Evolutionary conservation across 2,113 vertebrate species (phyloP).

Genomic region (Emberiza fucata): DNA sequence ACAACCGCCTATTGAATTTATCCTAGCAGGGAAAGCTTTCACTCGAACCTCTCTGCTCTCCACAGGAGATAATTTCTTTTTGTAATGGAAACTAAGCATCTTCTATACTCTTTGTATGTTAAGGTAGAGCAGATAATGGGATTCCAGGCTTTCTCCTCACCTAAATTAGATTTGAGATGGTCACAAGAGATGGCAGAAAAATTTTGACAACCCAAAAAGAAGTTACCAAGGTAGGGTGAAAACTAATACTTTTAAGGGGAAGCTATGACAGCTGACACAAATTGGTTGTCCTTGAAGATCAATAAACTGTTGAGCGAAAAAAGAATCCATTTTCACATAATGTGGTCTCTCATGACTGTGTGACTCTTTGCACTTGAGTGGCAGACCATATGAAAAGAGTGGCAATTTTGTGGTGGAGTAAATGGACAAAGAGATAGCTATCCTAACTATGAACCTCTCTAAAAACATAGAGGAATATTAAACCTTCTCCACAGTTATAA

Average conservation of each 20-base stretch:
- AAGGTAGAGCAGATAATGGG: neutral
- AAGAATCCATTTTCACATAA: neutral
- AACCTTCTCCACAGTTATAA: neutral
- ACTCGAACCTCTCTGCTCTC: neutral
- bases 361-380: neutral
- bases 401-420: neutral
- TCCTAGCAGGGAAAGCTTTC: neutral
- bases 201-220: neutral
- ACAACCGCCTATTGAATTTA: neutral
- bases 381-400: neutral
- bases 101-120: neutral
- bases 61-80: neutral
- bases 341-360: neutral
- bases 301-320: neutral
- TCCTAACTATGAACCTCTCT: neutral
- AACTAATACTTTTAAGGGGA: conserved; percentile 4
- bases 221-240: neutral
- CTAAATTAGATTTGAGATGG: neutral
- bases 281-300: neutral
- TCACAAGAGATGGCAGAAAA: neutral
- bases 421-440: neutral
- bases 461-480: neutral
- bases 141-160: neutral
- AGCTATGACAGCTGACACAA: neutral
- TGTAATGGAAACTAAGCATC: neutral